A percentile compares a stretch with the other conserved stretches of the same genome.
These are phyloP conservation scores for Urosaurus nigricauda DNA, from an alignment of 2,797 vertebrate species.

Conservation along the genomic window DNA sequence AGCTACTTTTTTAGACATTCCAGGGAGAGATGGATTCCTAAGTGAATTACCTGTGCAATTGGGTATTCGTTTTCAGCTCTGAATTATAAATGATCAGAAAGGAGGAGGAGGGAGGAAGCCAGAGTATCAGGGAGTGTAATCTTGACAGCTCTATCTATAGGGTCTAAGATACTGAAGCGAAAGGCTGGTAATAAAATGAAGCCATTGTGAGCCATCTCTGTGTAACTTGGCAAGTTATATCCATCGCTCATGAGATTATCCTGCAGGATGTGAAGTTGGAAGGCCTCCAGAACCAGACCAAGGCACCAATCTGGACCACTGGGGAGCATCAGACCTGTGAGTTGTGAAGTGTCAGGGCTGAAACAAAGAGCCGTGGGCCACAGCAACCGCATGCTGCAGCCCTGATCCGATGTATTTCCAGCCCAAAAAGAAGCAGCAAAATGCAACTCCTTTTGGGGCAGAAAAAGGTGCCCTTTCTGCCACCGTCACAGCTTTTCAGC, in stretches of 20 bases:
- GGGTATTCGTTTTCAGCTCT: not conserved
- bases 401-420: too few species aligned
- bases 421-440: too few species aligned
- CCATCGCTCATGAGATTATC: slow-evolving; percentile 19
- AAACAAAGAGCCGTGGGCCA: too few species aligned
- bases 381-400: too few species aligned
- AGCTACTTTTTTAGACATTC: not conserved
- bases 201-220: not conserved
- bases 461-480: too few species aligned
- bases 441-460: too few species aligned
- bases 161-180: not conserved
- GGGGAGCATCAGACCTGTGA: not conserved
- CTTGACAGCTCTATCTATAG: not conserved
- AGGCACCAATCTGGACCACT: not conserved
- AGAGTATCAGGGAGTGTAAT: slow-evolving; percentile 17
- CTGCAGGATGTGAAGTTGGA: rapidly evolving
- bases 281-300: not conserved
- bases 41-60: not conserved
- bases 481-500: too few species aligned
- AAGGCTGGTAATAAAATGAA: slow-evolving; percentile 4
- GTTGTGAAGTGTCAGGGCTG: not conserved
- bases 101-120: too few species aligned
- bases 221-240: not conserved
- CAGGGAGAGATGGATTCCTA: not conserved
- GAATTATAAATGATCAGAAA: slow-evolving; percentile 3